phyloP scores from a whole-genome alignment of 1,140 invertebrate species.

The Heliothis subflexa region DNA sequence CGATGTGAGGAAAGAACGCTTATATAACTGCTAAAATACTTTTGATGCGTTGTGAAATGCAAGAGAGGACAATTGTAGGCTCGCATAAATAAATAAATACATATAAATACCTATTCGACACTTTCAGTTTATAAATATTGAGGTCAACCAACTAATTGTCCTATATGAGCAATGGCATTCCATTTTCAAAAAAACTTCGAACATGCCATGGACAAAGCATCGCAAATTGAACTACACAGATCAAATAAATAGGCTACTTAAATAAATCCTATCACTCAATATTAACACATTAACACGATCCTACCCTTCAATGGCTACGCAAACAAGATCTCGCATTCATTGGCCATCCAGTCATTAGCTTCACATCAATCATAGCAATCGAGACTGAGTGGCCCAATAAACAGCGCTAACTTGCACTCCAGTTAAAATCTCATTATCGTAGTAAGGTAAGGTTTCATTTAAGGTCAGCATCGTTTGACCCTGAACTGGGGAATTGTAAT shows the following conservation, averaged over 20 bases:
- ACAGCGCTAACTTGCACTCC: constrained; percentile 45
- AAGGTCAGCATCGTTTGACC: constrained; percentile 36
- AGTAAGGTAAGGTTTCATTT: constrained; percentile 46
- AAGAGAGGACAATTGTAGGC: neutral
- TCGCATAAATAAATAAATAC: constrained; percentile 11
- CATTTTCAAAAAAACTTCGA: too few relatives aligned
- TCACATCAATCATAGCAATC: constrained; percentile 43
- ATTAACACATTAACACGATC: constrained; percentile 2
- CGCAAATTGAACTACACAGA: too few relatives aligned
- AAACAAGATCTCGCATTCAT: constrained; percentile 12
- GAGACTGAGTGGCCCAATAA: constrained; percentile 45
- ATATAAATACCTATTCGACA: too few relatives aligned
- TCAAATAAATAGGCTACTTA: neutral
- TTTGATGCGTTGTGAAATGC: constrained; percentile 12
- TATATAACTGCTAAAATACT: constrained; percentile 37
- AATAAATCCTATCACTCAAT: neutral
- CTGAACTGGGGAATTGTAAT: constrained; percentile 26
- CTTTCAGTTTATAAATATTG: neutral
- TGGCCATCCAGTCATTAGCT: constrained; percentile 22
- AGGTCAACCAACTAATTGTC: too few relatives aligned
- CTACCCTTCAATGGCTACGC: neutral
- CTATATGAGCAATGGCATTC: too few relatives aligned
- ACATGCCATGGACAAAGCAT: too few relatives aligned
- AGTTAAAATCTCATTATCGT: constrained; percentile 52
- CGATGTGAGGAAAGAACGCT: constrained; percentile 34